A percentile compares a stretch with the other conserved stretches of the same genome.
These are phyloP conservation scores for Trachelus troglodyta DNA, from an alignment of 2,888 invertebrate genomes.

Conservation along the genomic window DNA sequence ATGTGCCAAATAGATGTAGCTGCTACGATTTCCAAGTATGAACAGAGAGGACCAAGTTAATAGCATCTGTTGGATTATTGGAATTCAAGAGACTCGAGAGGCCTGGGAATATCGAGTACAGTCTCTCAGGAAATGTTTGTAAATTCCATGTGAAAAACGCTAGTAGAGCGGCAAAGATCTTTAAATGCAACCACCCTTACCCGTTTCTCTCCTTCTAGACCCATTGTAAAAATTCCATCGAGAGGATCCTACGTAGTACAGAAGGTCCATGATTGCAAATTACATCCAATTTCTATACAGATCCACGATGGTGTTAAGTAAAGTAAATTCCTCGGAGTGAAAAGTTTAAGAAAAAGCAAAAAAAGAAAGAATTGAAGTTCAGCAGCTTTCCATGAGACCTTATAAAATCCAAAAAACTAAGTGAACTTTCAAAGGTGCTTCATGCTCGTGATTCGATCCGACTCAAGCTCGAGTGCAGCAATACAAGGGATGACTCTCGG, in stretches of 20 bases:
- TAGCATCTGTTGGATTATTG: background rate
- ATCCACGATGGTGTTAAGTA: background rate
- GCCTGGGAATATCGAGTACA: background rate
- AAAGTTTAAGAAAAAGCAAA: background rate
- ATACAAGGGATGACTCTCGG: slow-evolving; percentile 45
- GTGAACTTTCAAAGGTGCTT: slow-evolving; percentile 62
- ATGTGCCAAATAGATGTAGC: background rate
- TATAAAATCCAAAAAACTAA: slow-evolving; percentile 61
- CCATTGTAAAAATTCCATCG: background rate
- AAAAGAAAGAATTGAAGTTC: background rate
- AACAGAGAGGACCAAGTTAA: background rate
- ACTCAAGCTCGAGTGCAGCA: slow-evolving; percentile 52
- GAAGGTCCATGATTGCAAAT: background rate
- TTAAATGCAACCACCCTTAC: slow-evolving; percentile 38
- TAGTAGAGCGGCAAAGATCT: slow-evolving; percentile 54
- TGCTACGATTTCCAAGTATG: background rate
- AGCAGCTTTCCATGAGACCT: slow-evolving; percentile 35
- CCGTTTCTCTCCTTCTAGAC: slow-evolving; percentile 10
- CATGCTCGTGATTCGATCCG: slow-evolving; percentile 61
- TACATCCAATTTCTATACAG: background rate
- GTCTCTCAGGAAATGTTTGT: background rate
- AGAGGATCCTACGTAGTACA: background rate
- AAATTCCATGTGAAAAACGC: slow-evolving; percentile 36
- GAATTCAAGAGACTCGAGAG: background rate
- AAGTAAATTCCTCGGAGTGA: background rate